These are phyloP conservation scores for Berghia stephanieae DNA, from an alignment of 1,140 invertebrate genomes.

Conservation along the genomic window DNA sequence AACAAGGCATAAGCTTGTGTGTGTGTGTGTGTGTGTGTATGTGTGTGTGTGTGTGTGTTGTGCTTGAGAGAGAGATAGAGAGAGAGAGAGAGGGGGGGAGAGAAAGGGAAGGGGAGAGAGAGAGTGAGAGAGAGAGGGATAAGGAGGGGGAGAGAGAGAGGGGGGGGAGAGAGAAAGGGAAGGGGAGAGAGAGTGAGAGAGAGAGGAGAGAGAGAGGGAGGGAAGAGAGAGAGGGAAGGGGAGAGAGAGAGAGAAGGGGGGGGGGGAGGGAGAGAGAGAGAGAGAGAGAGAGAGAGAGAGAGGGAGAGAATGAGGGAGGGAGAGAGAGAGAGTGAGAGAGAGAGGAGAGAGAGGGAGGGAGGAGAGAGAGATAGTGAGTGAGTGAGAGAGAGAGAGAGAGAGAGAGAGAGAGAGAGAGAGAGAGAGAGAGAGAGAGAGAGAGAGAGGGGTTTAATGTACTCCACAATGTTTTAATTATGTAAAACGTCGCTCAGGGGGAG, in stretches of 20 bases:
- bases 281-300: constrained; percentile 18
- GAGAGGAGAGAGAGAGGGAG: no score
- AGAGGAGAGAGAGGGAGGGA: neutral
- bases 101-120: neutral
- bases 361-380: no score
- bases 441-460: neutral
- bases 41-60: neutral
- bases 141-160: no score
- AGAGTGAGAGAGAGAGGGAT: neutral
- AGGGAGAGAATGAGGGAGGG: no score
- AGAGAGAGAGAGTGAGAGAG: neutral
- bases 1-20: no score
- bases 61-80: neutral
- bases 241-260: no score
- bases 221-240: no score
- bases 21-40: neutral
- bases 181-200: no score
- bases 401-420: neutral
- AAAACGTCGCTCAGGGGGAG: no score
- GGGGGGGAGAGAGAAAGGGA: no score
- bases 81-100: neutral
- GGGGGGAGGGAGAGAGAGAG: neutral
- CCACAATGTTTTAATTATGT: no score
- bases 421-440: constrained; percentile 1
- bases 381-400: constrained; percentile 19